Conservation (phyloP, 2,888 invertebrate genomes). For the Pogonocherus hispidulus region DNA sequence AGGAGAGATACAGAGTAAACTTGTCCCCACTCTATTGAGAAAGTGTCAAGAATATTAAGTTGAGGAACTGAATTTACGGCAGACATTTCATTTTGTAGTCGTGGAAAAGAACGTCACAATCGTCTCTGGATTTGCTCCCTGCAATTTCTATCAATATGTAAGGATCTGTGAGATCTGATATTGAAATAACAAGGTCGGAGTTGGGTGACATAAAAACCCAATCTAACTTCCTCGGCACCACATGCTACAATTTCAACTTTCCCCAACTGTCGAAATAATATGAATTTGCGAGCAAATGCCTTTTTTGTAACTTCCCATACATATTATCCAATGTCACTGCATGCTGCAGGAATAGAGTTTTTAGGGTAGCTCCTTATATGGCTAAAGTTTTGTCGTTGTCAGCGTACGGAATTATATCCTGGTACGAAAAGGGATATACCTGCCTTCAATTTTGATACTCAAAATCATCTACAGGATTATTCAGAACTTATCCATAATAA, state of each 20-base stretch:
- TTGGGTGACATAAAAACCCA: conserved; percentile 61
- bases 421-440: no score
- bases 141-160: conserved; percentile 63
- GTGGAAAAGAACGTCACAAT: conserved; percentile 53
- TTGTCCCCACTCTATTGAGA: conserved; percentile 32
- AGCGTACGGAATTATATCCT: no score
- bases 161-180: conserved; percentile 60
- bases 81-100: conserved; percentile 52
- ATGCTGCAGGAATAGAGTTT: conserved; percentile 37
- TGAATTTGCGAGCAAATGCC: conserved; percentile 53
- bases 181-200: conserved; percentile 62
- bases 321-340: conserved; percentile 38
- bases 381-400: no score
- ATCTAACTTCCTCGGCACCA: conserved; percentile 62
- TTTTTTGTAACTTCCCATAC: conserved; percentile 50
- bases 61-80: conserved; percentile 52
- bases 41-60: conserved; percentile 53
- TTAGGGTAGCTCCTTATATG: no score
- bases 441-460: no score
- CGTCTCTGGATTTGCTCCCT: conserved; percentile 54
- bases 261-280: conserved; percentile 55
- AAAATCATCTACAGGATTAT: no score
- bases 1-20: conserved; percentile 11
- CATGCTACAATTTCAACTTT: conserved; percentile 62
- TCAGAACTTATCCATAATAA: no score